Percentiles rank a stretch among this genome's conserved stretches.
phyloP scores from a whole-genome alignment of 2,797 vertebrate species.

The Semaprochilodus insignis region DNA sequence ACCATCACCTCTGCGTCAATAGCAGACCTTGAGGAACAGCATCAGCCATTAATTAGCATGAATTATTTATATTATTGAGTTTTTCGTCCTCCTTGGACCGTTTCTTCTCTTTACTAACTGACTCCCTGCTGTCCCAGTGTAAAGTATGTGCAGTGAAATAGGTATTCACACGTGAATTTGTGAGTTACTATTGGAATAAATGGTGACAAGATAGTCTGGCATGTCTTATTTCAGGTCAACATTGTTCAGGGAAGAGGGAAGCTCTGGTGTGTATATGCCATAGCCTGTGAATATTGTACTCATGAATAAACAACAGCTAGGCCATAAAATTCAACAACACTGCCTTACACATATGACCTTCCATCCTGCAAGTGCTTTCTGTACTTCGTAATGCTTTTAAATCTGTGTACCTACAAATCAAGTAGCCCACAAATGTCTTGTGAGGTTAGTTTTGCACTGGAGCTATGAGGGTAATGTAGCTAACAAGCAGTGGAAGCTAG shows the following conservation, averaged over 20 bases:
- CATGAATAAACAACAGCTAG: too few relatives aligned
- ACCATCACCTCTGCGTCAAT: not conserved
- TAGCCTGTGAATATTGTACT: too few relatives aligned
- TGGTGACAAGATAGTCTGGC: too few relatives aligned
- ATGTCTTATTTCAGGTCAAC: too few relatives aligned
- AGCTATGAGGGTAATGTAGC: not conserved
- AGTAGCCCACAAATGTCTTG: not conserved
- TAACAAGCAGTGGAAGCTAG: not conserved
- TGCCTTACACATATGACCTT: not conserved
- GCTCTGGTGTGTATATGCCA: too few relatives aligned
- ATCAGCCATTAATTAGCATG: not conserved
- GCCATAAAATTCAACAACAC: too few relatives aligned
- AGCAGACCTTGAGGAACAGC: conserved; percentile 2
- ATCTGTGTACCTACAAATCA: not conserved
- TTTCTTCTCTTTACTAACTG: not conserved
- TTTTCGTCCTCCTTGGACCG: not conserved
- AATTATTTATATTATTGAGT: conserved; percentile 4
- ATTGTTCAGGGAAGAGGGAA: too few relatives aligned
- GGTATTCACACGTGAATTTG: not conserved
- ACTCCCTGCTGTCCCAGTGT: not conserved
- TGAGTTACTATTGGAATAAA: not conserved
- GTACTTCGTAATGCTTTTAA: not conserved
- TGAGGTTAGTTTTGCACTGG: not conserved
- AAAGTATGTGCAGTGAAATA: not conserved
- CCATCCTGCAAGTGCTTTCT: not conserved